These are phyloP conservation scores for Eptatretus burgeri DNA, from an alignment of 2,113 vertebrate species.

Conservation along the genomic window DNA sequence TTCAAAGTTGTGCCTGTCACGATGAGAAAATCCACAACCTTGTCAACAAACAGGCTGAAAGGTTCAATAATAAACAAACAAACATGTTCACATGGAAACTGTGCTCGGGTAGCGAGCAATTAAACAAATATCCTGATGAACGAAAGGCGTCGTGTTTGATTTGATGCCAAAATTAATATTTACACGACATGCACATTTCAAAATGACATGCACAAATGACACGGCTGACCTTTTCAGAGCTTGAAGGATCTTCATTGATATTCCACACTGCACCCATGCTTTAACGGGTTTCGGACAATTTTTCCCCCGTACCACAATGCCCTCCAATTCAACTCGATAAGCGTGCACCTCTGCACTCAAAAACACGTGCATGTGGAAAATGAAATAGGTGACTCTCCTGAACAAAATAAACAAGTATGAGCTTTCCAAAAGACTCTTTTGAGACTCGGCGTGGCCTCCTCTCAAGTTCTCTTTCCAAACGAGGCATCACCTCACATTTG, in stretches of 20 bases:
- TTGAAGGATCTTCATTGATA: slow-evolving; percentile 86
- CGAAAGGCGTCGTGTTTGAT: too few relatives aligned
- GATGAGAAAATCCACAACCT: neutral
- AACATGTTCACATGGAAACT: neutral
- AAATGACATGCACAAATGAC: too few relatives aligned
- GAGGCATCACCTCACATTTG: too few relatives aligned
- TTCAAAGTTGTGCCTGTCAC: slow-evolving; percentile 50
- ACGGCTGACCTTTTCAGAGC: slow-evolving; percentile 60
- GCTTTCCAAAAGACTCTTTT: too few relatives aligned
- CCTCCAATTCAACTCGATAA: slow-evolving; percentile 61
- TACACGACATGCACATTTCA: too few relatives aligned
- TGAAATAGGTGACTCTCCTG: neutral
- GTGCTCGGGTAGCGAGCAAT: neutral
- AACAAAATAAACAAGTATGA: too few relatives aligned
- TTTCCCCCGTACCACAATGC: slow-evolving; percentile 75
- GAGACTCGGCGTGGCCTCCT: too few relatives aligned
- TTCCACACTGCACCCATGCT: slow-evolving; percentile 93
- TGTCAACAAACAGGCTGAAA: neutral
- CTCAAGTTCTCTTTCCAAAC: too few relatives aligned
- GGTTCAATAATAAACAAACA: neutral
- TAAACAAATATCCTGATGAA: too few relatives aligned
- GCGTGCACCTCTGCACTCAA: slow-evolving; percentile 46
- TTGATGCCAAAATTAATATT: too few relatives aligned
- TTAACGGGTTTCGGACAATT: slow-evolving; percentile 91
- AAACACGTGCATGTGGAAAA: neutral